Percentiles rank a stretch among this genome's conserved stretches.
phyloP scores from a whole-genome alignment of 2,888 invertebrate genomes.

The Parnassius glacialis region DNA sequence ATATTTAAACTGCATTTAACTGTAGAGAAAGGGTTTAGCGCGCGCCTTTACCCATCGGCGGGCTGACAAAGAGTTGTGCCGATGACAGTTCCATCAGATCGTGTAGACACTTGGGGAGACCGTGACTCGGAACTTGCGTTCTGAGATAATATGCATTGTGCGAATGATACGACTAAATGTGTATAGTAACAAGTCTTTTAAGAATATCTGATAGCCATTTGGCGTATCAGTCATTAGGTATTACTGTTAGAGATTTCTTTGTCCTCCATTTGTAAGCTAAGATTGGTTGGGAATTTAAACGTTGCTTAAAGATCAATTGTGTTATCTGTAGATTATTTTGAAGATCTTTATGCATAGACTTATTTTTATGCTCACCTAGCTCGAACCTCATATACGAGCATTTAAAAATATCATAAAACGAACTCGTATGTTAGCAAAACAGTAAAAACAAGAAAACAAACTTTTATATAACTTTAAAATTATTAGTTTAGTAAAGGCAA shows the following conservation, averaged over 20 bases:
- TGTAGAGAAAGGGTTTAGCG: conserved; percentile 4
- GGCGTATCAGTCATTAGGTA: not conserved
- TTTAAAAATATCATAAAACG: no score
- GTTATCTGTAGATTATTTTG: no score
- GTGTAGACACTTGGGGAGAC: not conserved
- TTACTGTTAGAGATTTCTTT: conserved; percentile 13
- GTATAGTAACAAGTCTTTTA: conserved; percentile 10
- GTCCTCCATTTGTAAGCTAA: conserved; percentile 8
- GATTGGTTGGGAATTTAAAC: no score
- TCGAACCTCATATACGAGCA: no score
- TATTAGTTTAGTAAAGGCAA: no score
- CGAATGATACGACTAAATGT: conserved; percentile 2
- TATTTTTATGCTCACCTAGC: no score
- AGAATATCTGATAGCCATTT: conserved; percentile 16
- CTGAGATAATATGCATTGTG: not conserved
- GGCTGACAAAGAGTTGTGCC: not conserved
- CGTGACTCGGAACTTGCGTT: conserved; percentile 7
- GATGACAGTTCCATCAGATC: conserved; percentile 15
- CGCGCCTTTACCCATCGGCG: conserved; percentile 6
- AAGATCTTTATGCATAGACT: no score
- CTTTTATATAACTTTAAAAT: no score
- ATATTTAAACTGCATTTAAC: conserved; percentile 20
- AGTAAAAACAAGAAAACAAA: no score
- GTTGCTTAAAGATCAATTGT: no score
- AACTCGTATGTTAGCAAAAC: no score